Evolutionary conservation across 2,113 vertebrate genomes (phyloP).

Genomic region (Brachirus orientalis): DNA sequence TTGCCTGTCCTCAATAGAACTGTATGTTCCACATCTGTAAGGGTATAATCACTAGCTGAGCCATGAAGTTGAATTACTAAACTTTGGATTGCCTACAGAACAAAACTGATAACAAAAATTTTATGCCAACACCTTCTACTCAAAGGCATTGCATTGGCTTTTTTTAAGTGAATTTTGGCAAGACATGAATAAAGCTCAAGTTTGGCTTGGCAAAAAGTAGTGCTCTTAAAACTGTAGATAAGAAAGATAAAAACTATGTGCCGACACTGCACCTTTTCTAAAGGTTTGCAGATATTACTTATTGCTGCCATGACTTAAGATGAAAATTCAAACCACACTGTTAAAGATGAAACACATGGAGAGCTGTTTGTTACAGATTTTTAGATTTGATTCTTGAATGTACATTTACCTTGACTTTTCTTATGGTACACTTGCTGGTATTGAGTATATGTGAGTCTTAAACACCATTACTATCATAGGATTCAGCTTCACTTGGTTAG

Average conservation of each 20-base stretch:
- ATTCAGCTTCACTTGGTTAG: background rate
- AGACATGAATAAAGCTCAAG: constrained; percentile 60
- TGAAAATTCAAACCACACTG: constrained; percentile 50
- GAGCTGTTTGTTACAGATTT: constrained; percentile 17
- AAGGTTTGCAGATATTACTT: constrained; percentile 48
- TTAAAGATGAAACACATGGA: constrained; percentile 42
- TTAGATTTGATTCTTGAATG: constrained; percentile 25
- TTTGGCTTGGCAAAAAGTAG: constrained; percentile 49
- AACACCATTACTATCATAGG: too few relatives aligned
- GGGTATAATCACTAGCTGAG: constrained; percentile 1
- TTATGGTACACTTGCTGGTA: background rate
- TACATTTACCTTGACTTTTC: constrained; percentile 32
- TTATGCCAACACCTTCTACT: constrained; percentile 13
- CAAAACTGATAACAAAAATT: constrained; percentile 6
- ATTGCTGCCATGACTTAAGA: constrained; percentile 50
- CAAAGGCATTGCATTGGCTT: constrained; percentile 39
- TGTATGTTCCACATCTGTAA: constrained; percentile 5
- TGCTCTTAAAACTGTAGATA: constrained; percentile 44
- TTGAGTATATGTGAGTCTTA: too few relatives aligned
- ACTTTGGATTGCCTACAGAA: constrained; percentile 15
- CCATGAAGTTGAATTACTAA: constrained; percentile 18
- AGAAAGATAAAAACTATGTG: constrained; percentile 55
- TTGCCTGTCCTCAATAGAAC: constrained; percentile 10
- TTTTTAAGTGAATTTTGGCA: constrained; percentile 60
- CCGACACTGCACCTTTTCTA: constrained; percentile 54